Percentiles rank a stretch among this genome's conserved stretches.
phyloP scores from a whole-genome alignment of 2,797 vertebrate species.

The Sandelia bainsii region DNA sequence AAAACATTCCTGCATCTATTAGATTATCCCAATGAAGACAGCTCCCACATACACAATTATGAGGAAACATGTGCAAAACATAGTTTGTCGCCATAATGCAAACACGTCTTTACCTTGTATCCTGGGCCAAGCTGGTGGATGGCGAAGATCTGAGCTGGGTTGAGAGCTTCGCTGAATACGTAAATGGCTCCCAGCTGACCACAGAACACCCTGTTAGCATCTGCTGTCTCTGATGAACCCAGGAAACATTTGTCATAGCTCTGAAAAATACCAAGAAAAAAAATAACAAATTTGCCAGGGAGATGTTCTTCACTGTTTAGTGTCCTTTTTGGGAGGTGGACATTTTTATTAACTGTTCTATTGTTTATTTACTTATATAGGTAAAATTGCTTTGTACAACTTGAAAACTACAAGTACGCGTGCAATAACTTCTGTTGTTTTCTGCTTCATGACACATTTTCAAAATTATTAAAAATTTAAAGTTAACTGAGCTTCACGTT shows the following conservation, averaged over 20 bases:
- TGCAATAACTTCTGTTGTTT: not conserved
- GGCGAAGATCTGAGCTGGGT: conserved; percentile 98
- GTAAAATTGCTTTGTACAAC: not conserved
- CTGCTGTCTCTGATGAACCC: conserved; percentile 97
- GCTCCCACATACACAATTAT: not conserved
- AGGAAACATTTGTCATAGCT: conserved; percentile 99
- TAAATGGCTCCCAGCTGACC: conserved; percentile 98
- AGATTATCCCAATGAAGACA: not conserved
- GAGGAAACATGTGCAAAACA: not conserved
- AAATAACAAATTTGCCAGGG: too few relatives aligned
- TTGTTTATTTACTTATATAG: not conserved
- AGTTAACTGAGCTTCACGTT: conserved; percentile 10
- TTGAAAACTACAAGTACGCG: not conserved
- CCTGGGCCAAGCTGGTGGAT: conserved; percentile 98
- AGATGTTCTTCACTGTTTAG: too few relatives aligned
- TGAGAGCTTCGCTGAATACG: conserved; percentile 97
- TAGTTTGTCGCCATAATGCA: not conserved
- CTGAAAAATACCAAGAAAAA: conserved; percentile 74
- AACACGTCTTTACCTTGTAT: conserved; percentile 84
- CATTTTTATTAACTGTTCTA: not conserved
- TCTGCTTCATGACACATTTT: not conserved
- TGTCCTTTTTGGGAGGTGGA: not conserved
- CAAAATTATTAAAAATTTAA: not conserved
- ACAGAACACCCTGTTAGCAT: conserved; percentile 97
- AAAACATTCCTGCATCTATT: conserved; percentile 15